Evolutionary conservation across 2,888 invertebrate species (phyloP), one percentile per base, ranked within the genome.

Genomic region (Noctua janthe): DNA sequence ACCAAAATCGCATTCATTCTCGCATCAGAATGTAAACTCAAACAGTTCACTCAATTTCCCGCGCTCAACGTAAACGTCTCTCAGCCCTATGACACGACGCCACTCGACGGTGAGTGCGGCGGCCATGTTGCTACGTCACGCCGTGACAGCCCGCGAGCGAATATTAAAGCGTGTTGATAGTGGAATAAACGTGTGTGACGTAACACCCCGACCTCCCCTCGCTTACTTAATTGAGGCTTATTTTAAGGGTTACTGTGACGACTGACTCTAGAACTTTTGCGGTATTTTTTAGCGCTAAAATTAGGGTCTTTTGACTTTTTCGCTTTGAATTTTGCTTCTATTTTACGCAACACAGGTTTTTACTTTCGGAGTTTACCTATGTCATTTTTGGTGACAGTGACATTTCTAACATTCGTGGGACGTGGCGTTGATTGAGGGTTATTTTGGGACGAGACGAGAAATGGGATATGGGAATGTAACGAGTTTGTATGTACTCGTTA

Each of bases 81-180:
- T 86, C 86, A 89, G 47, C 82, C 79, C 81, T 89, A 78, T 82
- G 89, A 90, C 84, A 79, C 78, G 82, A 71, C 87, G 83, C 75
- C 85, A 88, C 89, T 90, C 88, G 87, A 77, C 87, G 82, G 86
- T 89, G 91, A 91, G 91, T 90, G 90, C 90, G 87, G 90, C 90
- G 82, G 91, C 92, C 92, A 91, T 92, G 90, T 91, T 90, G 92
- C 91, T 91, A 93, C 92, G 92, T 93, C 92, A 92, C 92, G 86
- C 81, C 81, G 82, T 87, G 90, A 87, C 90, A 89, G 87, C 87
- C 79, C 86, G 86, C 89, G 78, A 84, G 85, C 88, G 88, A 80
- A 87, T 91, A 90, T 90, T 91, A 90, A 88, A 89, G 86, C 81
- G 81, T 89, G 90, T 86, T 89, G 90, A 88, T 86, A 90, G 89